Base-by-base conservation (phyloP, 2,888 invertebrate genomes). In the Drosophila lutescens region DNA sequence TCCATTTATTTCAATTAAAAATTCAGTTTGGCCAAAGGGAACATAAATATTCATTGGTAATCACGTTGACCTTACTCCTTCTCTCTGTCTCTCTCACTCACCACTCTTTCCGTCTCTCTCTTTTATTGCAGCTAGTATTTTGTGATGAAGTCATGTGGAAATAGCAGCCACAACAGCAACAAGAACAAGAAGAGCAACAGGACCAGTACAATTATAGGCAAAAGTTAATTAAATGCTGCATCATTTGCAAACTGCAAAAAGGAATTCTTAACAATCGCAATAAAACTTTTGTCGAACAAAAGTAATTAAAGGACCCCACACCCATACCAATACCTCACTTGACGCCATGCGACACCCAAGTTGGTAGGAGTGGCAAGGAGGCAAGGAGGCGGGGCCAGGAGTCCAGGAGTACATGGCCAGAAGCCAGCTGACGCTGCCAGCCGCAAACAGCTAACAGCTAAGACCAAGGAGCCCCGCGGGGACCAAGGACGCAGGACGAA, bases 281-380 rank as follows among this genome's bases (percentile, higher is more conserved):
- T 84, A 75, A 84, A 81, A 84, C 71, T 77, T 84, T 84, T 43
- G 79, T 74, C 61, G 69, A 74, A 77, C 85, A 84, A 78, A 85
- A 82, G 82, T 73, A 79, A 81, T 77, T 76, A 77, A 74, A 74
- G 74, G 73, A 41, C 66, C 34, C 41, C 57, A 34, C 69, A 69
- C 66, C 38, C 66, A 56, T 56, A 57, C 40, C 59, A 12, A 59
- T 59, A 68, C 47, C 70, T 59, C 57, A 58, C 62, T 69, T 63
- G 68, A 46, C 78, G 86, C 80, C 71, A 86, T 81, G 86, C 76
- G 78, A 75, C 78, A 80, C 61, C 82, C 56, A 58, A 77, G 65
- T 69, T 74, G 76, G 69, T 79, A 47, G 72, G n/a, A 47, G 54
- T 26, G 15, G n/a, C n/a, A 36, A 51, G 69, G 55, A 36, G 55